These are phyloP conservation scores for Schizothorax lantsangensis DNA, from an alignment of 2,797 vertebrate genomes.

Conservation along the genomic window DNA sequence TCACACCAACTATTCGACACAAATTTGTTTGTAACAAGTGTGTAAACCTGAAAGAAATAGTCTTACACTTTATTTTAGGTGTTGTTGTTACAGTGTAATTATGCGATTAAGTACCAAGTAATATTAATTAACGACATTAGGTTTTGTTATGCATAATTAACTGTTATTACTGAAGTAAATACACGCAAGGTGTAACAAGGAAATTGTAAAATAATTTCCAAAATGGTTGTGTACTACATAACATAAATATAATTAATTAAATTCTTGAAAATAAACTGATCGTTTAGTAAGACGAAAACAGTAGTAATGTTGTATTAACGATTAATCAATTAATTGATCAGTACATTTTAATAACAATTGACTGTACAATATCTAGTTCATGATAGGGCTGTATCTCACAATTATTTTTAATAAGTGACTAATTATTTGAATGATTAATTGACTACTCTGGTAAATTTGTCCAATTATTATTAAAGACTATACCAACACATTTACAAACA, in stretches of 20 bases:
- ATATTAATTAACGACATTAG: background rate
- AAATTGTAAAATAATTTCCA: background rate
- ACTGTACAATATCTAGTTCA: background rate
- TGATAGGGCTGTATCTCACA: background rate
- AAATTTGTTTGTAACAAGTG: background rate
- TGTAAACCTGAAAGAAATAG: background rate
- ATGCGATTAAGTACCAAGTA: background rate
- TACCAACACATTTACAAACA: too few relatives aligned
- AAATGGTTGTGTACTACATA: background rate
- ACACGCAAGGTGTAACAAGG: background rate
- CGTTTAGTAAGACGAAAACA: background rate
- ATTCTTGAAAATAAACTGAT: background rate
- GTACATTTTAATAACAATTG: background rate
- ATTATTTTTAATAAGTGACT: background rate
- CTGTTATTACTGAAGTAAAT: background rate
- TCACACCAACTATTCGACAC: background rate
- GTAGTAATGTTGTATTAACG: background rate
- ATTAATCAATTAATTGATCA: background rate
- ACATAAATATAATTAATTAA: background rate
- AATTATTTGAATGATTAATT: background rate
- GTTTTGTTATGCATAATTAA: too few relatives aligned
- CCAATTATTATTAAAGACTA: too few relatives aligned
- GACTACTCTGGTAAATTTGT: too few relatives aligned
- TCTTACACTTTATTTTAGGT: background rate
- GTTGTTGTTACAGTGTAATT: background rate